Evolutionary conservation across 2,797 vertebrate species (phyloP), one percentile per base, ranked within the genome.

Genomic region (Sebastes variabilis): DNA sequence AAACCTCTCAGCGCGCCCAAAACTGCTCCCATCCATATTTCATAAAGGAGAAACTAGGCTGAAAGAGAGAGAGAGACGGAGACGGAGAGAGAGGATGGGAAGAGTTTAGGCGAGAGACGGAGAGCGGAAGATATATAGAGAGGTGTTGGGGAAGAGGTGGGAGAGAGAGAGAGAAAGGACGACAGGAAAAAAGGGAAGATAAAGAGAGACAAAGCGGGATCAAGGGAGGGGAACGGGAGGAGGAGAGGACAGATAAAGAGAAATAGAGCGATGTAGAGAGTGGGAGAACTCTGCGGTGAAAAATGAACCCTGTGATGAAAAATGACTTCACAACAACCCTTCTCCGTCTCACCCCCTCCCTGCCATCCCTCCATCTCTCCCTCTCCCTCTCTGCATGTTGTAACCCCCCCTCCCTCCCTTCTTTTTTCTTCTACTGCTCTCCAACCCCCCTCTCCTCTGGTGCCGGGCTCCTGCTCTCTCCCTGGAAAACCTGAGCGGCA

Each of bases 1-100:
- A 97, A 97, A 96, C 96, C 97, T 98, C 97, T 96, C 95, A 97
- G 95, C 93, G 96, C 97, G 97, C 97, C 97, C 97, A 97, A 97
- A 98, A 98, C 97, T 97, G 97, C 97, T 97, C 96, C 97, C 97
- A 98, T 99, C 98, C 98, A 99, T 97, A 97, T 99, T 98, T 98
- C 97, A 97, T 97, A 96, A 97, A 97, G 96, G 94, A 96, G 94
- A 95, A 96, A 95, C 94, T 95, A 97, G 96, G 97, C 96, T 96
- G 94, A 92, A 95, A 90, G 91, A 89, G 92, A 92, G 91, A 29
- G 80, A 72, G 79, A 86, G 59, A 91, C 86, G 84, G 64, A 27
- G 80, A 72, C 76, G 84, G 56, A 71, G 85, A 83, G 88, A 94
- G 95, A 95, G 89, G 85, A 87, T 77, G 78, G 82, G 77, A 84